Evolutionary conservation across 2,797 vertebrate genomes (phyloP).

Genomic region (Melanotaenia parkinsoni): DNA sequence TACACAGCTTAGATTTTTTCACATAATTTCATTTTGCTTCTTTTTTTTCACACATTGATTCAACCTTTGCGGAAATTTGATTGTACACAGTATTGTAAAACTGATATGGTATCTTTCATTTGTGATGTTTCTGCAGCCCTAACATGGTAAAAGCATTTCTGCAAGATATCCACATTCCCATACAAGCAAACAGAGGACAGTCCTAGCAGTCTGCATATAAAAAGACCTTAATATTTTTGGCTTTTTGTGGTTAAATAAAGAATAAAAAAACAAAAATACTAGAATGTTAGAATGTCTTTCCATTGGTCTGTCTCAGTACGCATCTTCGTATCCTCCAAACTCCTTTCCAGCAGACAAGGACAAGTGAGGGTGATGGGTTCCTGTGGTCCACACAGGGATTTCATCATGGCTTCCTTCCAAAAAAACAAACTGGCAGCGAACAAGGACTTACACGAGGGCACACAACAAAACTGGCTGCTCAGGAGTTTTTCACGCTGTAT

Average conservation of each 20-base stretch:
- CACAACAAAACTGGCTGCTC: conserved; percentile 36
- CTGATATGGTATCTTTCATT: neutral
- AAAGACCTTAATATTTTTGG: too few relatives aligned
- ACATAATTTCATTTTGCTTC: neutral
- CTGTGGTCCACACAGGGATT: conserved; percentile 49
- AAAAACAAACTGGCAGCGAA: conserved; percentile 43
- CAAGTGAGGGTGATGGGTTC: conserved; percentile 46
- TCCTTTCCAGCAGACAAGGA: conserved; percentile 53
- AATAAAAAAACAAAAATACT: too few relatives aligned
- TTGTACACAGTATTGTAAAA: neutral
- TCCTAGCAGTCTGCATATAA: too few relatives aligned
- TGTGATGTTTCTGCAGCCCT: neutral
- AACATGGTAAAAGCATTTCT: neutral
- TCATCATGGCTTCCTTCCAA: conserved; percentile 63
- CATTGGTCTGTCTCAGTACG: conserved; percentile 30
- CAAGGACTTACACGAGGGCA: conserved; percentile 56
- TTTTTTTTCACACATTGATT: neutral
- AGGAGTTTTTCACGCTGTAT: conserved; percentile 43
- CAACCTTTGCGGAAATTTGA: neutral
- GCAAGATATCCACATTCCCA: too few relatives aligned
- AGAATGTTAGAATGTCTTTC: conserved; percentile 14
- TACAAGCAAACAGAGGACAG: neutral
- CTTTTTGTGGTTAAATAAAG: too few relatives aligned
- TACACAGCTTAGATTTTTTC: neutral
- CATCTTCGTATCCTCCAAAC: conserved; percentile 26